Conservation (phyloP, 2,888 invertebrate species). For the Nomada hirtipes region DNA sequence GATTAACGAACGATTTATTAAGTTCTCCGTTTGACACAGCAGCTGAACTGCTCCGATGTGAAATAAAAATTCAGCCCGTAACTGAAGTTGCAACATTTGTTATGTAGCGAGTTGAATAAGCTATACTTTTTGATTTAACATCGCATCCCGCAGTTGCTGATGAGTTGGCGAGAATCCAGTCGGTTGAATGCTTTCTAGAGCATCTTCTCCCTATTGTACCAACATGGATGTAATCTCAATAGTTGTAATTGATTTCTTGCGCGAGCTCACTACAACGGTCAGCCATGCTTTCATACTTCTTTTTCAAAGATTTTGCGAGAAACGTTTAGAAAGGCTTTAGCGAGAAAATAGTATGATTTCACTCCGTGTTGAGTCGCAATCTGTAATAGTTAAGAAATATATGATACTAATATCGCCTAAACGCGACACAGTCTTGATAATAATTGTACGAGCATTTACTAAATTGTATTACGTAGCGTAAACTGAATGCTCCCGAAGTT, state of each 20-base stretch:
- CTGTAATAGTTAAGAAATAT: too few relatives aligned
- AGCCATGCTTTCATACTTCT: slow-evolving; percentile 22
- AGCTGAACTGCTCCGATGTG: slow-evolving; percentile 28
- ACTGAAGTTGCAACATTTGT: slow-evolving; percentile 36
- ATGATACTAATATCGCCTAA: too few relatives aligned
- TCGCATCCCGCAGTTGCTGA: slow-evolving; percentile 71
- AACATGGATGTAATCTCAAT: slow-evolving; percentile 70
- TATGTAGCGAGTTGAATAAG: slow-evolving; percentile 12
- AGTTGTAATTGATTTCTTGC: slow-evolving; percentile 69
- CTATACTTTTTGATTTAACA: slow-evolving; percentile 66
- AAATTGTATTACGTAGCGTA: slow-evolving; percentile 5
- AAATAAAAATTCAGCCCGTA: slow-evolving; percentile 57
- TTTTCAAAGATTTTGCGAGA: too few relatives aligned
- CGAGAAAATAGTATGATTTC: too few relatives aligned
- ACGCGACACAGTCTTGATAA: neutral
- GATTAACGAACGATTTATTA: slow-evolving; percentile 23
- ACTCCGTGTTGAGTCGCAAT: too few relatives aligned
- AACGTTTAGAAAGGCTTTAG: too few relatives aligned
- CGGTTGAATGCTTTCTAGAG: slow-evolving; percentile 69
- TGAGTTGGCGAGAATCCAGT: slow-evolving; percentile 76
- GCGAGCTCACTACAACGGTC: slow-evolving; percentile 7
- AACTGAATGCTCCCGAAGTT: neutral
- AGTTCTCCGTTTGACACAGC: slow-evolving; percentile 1
- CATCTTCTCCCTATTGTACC: slow-evolving; percentile 73
- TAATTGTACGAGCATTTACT: neutral